phyloP scores from a whole-genome alignment of 2,797 vertebrate species.

The Epinephelus coioides region DNA sequence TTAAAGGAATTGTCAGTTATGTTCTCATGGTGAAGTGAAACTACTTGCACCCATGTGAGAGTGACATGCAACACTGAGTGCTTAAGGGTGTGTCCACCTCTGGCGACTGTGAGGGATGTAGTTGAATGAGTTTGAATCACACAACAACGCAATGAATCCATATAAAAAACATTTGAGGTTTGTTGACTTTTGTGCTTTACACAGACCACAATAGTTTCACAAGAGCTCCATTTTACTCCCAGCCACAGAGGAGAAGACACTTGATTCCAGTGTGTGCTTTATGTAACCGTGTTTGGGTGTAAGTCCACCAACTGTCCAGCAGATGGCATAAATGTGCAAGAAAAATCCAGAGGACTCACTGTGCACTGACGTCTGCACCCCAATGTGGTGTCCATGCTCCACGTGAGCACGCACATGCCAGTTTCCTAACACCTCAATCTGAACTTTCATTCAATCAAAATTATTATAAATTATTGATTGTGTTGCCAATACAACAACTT shows the following conservation, averaged over 20 bases:
- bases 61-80: constrained; percentile 14
- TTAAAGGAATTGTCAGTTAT: neutral
- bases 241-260: neutral
- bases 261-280: neutral
- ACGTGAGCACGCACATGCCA: constrained; percentile 26
- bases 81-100: constrained; percentile 40
- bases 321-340: constrained; percentile 38
- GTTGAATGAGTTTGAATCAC: neutral
- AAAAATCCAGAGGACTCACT: neutral
- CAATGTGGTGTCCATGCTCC: neutral
- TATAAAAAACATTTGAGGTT: neutral
- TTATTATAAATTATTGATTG: no score
- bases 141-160: neutral
- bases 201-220: neutral
- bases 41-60: constrained; percentile 7
- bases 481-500: no score
- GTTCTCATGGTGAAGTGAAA: constrained; percentile 58
- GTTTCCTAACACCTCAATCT: constrained; percentile 4
- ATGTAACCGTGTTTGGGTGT: constrained; percentile 1
- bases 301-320: constrained; percentile 28
- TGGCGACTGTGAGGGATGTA: neutral
- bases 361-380: no score
- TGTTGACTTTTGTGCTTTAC: neutral
- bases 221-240: neutral
- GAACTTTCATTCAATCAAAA: no score